Evolutionary conservation across 1,140 invertebrate genomes (phyloP), one percentile per base, ranked within the genome.

Genomic region (Zaprionus capensis): DNA sequence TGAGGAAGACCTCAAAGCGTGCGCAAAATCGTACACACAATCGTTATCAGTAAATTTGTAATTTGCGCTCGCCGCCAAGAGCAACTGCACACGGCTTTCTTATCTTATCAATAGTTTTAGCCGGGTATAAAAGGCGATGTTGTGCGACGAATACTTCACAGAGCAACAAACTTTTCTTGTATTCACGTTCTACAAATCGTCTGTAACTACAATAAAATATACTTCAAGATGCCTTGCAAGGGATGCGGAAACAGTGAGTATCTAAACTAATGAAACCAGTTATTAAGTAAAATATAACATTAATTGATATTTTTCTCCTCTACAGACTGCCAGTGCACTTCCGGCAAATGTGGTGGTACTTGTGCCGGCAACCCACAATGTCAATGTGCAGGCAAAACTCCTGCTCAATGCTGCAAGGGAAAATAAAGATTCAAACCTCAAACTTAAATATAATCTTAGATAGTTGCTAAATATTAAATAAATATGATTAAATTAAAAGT

Each of bases 171-270:
- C 41, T 26, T 2, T 49, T 17, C n/a, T 49, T 14, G 0, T 7
- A 58, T 15, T 28, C n/a, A 34, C 12, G 12, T 24, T 24, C 51
- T 56, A 15, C n/a, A 51, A 46, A 36, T 5, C 41, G 41, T 11
- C 7, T 17, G 26, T 55, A 56, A 20, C 7, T 44, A 64, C 17
- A 14, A 57, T 24, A 59, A 51, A 3, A 46, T 7, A n/a, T 51
- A 53, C 24, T 9, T 49, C 9, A 82, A 82, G 44, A 82, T 86
- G 82, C 83, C 83, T 80, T 86, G 82, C 83, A 87, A 87, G 65
- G 80, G 83, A 86, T 86, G 83, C 59, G 83, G 82, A 86, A 86
- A 86, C 26, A 87, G 83, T 82, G 44, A 86, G 82, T 87, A 46
- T 6, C 38, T 4, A 5, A n/a, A 28, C 20, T 34, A 34, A 34